These are phyloP conservation scores for Hetaerina americana DNA, from an alignment of 1,140 invertebrate genomes.

Conservation along the genomic window DNA sequence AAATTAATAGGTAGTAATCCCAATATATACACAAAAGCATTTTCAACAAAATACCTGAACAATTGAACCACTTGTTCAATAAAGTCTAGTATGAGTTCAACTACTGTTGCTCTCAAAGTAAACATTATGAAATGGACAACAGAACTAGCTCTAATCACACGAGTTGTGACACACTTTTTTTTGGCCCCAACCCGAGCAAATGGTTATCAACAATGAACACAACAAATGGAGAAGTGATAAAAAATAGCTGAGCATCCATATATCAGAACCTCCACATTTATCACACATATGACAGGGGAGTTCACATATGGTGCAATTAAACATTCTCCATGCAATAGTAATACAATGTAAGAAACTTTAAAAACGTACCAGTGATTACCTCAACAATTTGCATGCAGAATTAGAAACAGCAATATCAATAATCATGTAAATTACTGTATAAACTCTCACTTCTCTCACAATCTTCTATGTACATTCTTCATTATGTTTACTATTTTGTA, in stretches of 20 bases:
- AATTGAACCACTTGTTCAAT: no score
- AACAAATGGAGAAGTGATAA: background rate
- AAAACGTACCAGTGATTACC: background rate
- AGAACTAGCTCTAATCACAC: no score
- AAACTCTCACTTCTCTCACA: background rate
- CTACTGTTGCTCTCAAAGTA: no score
- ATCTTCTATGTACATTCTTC: background rate
- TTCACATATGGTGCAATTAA: background rate
- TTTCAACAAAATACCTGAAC: background rate
- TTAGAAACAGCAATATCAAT: background rate
- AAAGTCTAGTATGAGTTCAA: no score
- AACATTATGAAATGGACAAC: no score
- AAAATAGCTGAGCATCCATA: background rate
- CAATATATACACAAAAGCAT: background rate
- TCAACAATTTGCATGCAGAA: background rate
- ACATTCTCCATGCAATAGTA: background rate
- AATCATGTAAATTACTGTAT: background rate
- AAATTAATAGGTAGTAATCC: background rate
- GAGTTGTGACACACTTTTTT: background rate
- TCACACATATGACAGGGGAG: background rate
- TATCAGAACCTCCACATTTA: background rate
- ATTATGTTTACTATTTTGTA: background rate
- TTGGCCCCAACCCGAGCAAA: background rate
- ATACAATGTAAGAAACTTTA: background rate
- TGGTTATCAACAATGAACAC: background rate